Base-by-base conservation (phyloP, 2,113 vertebrate genomes). In the Alosa alosa region DNA sequence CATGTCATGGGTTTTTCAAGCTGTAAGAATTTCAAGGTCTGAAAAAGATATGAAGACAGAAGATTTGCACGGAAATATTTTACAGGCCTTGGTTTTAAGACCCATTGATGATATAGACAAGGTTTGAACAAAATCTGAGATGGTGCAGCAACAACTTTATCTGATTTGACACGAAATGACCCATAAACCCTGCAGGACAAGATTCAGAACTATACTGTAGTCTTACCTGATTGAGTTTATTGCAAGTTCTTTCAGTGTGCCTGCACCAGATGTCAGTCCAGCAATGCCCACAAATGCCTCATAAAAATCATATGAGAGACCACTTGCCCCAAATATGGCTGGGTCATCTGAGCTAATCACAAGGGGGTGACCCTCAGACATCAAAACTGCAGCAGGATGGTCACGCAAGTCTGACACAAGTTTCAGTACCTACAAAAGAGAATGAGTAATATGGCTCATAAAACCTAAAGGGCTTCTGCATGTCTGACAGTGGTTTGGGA, bases 271-370 rank as follows among this genome's bases (percentile, higher is more conserved):
- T 0, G 84, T 93, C 86, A 95, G 90, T 18, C 97, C 97, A 9
- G 96, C 97, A 0, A 99, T 93, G 83, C 96, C 98, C 94, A 99
- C 95, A 87, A 99, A 97, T 6, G 92, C 96, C 92, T 98, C 94
- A 0, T 98, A 99, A 92, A 98, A 98, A 90, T 98, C 97, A 1
- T 97, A 95, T 0, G 97, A 99, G 68, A 98, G 91, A 0, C 96
- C 97, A 4, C 93, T 93, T 31, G 96, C 85, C 0, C 97, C 97
- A 10, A 97, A 98, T 47, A 96, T 8, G 0, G 95, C 90, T 0
- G 97, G 97, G 86, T 98, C 97, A 4, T 99, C 97, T 0, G 97
- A 96, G 85, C 97, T 96, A 92, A 99, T 92, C 87, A 99, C 97
- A 87, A 99, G 0, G 0, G 96, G 97, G 83, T 97, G 95, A 11